Conservation (phyloP, 2,797 vertebrate genomes). For the Acanthopagrus latus region DNA sequence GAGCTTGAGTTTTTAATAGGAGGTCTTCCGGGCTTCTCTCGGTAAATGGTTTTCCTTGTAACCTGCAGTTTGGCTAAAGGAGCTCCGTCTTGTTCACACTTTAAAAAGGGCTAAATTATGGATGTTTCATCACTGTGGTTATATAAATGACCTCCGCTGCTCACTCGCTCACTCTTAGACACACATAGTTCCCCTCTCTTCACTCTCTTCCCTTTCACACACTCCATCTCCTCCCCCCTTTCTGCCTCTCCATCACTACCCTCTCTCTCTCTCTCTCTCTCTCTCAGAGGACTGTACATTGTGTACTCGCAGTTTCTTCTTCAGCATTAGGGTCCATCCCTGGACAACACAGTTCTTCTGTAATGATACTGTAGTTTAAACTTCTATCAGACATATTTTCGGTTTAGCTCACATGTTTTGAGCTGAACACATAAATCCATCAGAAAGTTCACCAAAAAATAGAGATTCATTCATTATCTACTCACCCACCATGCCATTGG, state of each 20-base stretch:
- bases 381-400: not conserved
- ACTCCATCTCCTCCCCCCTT: slow-evolving; percentile 2
- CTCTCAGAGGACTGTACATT: slow-evolving; percentile 20
- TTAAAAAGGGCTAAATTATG: slow-evolving; percentile 71
- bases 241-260: slow-evolving; percentile 27
- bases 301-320: slow-evolving; percentile 26
- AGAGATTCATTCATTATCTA: no score
- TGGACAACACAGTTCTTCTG: not conserved
- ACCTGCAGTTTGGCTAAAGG: slow-evolving; percentile 50
- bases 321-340: not conserved
- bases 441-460: no score
- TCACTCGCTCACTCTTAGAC: not conserved
- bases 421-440: not conserved
- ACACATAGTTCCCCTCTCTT: slow-evolving; percentile 11
- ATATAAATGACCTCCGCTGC: slow-evolving; percentile 71
- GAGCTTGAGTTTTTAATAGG: slow-evolving; percentile 33
- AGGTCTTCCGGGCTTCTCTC: slow-evolving; percentile 12
- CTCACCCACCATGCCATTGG: no score
- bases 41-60: slow-evolving; percentile 49
- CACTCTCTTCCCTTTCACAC: slow-evolving; percentile 13
- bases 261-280: no score
- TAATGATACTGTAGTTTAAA: not conserved
- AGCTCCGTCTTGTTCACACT: slow-evolving; percentile 66
- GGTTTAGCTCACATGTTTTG: not conserved
- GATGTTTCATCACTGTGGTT: slow-evolving; percentile 70